Percentiles rank a stretch among this genome's conserved stretches.
These are phyloP conservation scores for Rhagium mordax DNA, from an alignment of 2,888 invertebrate genomes.

Conservation along the genomic window DNA sequence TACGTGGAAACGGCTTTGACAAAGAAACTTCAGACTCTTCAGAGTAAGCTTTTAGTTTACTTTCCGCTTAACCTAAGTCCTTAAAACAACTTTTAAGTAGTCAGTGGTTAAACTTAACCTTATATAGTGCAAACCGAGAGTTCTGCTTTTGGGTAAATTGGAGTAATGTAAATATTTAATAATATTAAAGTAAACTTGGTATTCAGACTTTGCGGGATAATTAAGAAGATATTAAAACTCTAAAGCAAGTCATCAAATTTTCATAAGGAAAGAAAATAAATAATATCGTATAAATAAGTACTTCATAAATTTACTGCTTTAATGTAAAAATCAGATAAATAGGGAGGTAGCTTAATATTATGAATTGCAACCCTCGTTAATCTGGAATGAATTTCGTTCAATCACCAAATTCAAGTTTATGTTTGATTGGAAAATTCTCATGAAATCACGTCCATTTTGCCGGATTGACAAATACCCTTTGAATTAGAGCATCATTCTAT, in stretches of 20 bases:
- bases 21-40: constrained; percentile 4
- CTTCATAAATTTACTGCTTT: too few relatives aligned
- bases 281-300: background rate
- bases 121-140: background rate
- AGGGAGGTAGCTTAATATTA: too few relatives aligned
- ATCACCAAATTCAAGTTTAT: too few relatives aligned
- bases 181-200: background rate
- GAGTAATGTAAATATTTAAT: constrained; percentile 6
- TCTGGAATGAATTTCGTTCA: too few relatives aligned
- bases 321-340: too few relatives aligned
- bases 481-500: too few relatives aligned
- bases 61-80: background rate
- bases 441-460: too few relatives aligned
- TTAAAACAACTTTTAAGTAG: background rate
- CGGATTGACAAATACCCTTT: too few relatives aligned
- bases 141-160: background rate
- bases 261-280: background rate
- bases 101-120: constrained; percentile 1
- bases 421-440: too few relatives aligned
- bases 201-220: background rate
- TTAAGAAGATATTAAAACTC: background rate
- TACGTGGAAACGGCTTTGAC: background rate
- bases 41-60: constrained; percentile 4
- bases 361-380: too few relatives aligned
- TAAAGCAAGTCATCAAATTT: background rate